Percentiles rank a stretch among this genome's conserved stretches.
These are phyloP conservation scores for Aphaenogaster floridana DNA, from an alignment of 1,140 invertebrate species.

Conservation along the genomic window DNA sequence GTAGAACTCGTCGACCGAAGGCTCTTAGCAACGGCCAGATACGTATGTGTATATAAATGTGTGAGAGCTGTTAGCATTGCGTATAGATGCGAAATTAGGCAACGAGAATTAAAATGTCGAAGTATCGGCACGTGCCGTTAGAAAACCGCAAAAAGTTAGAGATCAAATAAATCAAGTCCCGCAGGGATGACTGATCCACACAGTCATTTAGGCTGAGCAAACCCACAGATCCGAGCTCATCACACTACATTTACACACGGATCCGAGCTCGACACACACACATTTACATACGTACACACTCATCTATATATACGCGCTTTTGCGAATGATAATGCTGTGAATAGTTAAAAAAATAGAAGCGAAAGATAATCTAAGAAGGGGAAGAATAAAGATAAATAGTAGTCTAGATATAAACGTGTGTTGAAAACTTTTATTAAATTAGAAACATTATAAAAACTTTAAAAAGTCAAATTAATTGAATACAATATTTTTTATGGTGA, in stretches of 20 bases:
- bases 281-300: neutral
- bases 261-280: neutral
- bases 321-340: neutral
- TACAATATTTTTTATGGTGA: neutral
- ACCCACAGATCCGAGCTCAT: neutral
- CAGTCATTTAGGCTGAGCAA: constrained; percentile 20
- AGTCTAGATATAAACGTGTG: neutral
- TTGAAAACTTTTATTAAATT: neutral
- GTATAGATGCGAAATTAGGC: neutral
- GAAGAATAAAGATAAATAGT: neutral
- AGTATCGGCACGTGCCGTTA: neutral
- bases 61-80: neutral
- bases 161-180: constrained; percentile 8
- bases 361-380: neutral
- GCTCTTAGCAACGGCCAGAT: neutral
- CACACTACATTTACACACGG: neutral
- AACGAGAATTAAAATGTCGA: neutral
- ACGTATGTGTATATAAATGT: neutral
- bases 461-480: neutral
- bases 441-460: neutral
- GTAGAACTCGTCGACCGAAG: neutral
- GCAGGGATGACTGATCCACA: neutral
- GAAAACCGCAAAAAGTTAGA: neutral
- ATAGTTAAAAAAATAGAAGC: neutral
- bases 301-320: neutral